Evolutionary conservation across 64 coral and sea anemone species (phyloP).

Genomic region (Stichodactyla mertensii): DNA sequence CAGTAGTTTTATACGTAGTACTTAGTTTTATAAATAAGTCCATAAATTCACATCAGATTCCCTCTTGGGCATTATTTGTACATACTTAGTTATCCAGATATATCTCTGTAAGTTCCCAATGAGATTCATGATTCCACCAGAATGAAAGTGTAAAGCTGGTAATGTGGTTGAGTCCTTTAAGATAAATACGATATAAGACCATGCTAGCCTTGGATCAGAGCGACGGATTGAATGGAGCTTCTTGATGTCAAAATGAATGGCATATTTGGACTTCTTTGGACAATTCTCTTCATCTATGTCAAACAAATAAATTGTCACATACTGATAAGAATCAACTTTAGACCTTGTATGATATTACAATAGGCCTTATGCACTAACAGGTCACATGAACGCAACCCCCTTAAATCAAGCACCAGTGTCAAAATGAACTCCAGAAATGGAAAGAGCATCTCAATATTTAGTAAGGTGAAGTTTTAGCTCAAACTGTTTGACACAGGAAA

Average conservation of each 20-base stretch:
- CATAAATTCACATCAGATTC: too few species aligned
- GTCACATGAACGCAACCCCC: too few species aligned
- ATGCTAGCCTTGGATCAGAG: conserved; percentile 85
- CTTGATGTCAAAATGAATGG: conserved; percentile 77
- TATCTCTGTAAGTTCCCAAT: conserved; percentile 80
- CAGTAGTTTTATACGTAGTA: too few species aligned
- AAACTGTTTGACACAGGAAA: too few species aligned
- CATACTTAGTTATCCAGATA: conserved; percentile 62
- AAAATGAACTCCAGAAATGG: too few species aligned
- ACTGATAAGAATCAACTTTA: neutral
- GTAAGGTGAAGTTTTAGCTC: too few species aligned
- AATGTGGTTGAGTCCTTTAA: conserved; percentile 88
- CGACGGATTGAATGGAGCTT: conserved; percentile 81
- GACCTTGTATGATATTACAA: neutral
- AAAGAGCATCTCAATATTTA: too few species aligned
- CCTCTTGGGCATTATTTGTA: too few species aligned
- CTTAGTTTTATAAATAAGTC: neutral
- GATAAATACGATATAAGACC: conserved; percentile 96
- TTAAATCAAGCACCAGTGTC: too few species aligned
- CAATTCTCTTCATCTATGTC: conserved; percentile 25
- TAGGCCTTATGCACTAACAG: too few species aligned
- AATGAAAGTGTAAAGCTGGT: conserved; percentile 92
- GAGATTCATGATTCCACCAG: conserved; percentile 77
- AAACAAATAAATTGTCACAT: neutral
- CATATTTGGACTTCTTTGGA: conserved; percentile 62